phyloP scores from a whole-genome alignment of 2,113 vertebrate species.

The Neodontobutis hainanensis region DNA sequence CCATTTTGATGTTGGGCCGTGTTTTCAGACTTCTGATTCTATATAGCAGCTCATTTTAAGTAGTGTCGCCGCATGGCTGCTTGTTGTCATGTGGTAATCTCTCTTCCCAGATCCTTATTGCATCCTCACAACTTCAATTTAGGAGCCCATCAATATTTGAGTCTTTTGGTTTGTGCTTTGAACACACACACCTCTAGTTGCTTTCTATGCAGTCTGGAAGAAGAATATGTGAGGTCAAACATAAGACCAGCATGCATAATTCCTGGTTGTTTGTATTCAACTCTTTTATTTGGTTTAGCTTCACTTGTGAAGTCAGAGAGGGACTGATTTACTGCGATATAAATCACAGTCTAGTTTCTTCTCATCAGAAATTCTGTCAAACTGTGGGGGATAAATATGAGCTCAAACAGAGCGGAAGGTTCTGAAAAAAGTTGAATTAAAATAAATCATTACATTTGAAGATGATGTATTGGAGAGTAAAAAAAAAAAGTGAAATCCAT shows the following conservation, averaged over 20 bases:
- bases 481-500: background rate
- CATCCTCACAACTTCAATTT: conserved; percentile 10
- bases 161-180: conserved; percentile 8
- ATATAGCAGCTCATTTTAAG: conserved; percentile 17
- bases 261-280: conserved; percentile 4
- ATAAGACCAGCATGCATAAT: conserved; percentile 32
- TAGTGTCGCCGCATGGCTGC: conserved; percentile 25
- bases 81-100: conserved; percentile 8
- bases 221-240: conserved; percentile 14
- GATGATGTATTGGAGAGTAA: background rate
- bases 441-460: conserved; percentile 20
- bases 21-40: conserved; percentile 6
- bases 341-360: conserved; percentile 44
- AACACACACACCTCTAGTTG: conserved; percentile 2
- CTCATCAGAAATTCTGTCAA: conserved; percentile 28
- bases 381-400: conserved; percentile 14
- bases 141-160: conserved; percentile 27
- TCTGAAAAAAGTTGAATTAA: conserved; percentile 11
- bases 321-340: conserved; percentile 29
- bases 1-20: conserved; percentile 28
- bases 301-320: conserved; percentile 17
- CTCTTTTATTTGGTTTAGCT: conserved; percentile 12
- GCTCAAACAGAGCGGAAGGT: conserved; percentile 10
- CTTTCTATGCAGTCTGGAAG: background rate
- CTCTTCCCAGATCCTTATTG: background rate